These are phyloP conservation scores for Leptopterna dolabrata DNA, from an alignment of 2,888 invertebrate species.

Conservation along the genomic window DNA sequence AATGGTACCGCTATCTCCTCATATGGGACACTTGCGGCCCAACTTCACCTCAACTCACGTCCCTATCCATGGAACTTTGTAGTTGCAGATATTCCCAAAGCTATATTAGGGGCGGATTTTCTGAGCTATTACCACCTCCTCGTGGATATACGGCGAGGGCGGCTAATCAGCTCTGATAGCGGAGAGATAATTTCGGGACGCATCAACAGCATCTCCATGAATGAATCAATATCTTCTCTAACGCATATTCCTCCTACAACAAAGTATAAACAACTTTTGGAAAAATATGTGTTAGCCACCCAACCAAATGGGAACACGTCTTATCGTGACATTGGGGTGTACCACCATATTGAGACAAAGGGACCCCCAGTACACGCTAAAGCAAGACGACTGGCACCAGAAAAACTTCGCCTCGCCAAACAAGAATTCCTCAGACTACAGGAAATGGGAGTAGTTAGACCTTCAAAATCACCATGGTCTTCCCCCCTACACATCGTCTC, in stretches of 20 bases:
- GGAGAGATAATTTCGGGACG: background rate
- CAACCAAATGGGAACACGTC: background rate
- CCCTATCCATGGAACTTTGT: background rate
- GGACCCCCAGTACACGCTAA: background rate
- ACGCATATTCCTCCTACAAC: background rate
- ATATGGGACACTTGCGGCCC: background rate
- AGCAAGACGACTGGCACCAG: background rate
- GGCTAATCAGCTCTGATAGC: background rate
- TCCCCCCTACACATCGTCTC: no score
- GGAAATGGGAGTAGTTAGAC: no score
- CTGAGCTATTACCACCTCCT: background rate
- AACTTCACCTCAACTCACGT: background rate
- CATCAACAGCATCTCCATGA: background rate
- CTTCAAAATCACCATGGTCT: no score
- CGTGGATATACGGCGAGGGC: background rate
- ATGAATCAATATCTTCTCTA: background rate
- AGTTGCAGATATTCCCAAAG: background rate
- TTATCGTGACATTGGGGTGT: background rate
- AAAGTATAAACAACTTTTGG: background rate
- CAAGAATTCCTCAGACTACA: no score
- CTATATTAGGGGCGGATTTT: no score
- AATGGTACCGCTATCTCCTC: background rate
- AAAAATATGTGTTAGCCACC: background rate
- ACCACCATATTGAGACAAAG: no score
- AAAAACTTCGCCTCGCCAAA: background rate